Evolutionary conservation across 2,888 invertebrate genomes (phyloP).

Genomic region (Abrostola tripartita): DNA sequence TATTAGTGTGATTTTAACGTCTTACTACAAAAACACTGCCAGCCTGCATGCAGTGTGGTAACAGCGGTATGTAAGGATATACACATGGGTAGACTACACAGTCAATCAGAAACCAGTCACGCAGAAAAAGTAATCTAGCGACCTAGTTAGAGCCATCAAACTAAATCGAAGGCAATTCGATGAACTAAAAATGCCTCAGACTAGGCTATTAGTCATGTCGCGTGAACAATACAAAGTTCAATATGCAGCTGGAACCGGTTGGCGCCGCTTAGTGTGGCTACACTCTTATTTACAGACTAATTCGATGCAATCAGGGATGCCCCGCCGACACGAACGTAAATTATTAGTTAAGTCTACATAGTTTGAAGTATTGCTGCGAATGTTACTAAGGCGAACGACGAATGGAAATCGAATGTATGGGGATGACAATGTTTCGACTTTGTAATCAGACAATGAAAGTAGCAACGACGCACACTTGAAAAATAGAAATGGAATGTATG

Average conservation of each 20-base stretch:
- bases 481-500: too few relatives aligned
- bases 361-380: not conserved
- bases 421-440: too few relatives aligned
- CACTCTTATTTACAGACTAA: slow-evolving; percentile 58
- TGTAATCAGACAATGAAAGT: too few relatives aligned
- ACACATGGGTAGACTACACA: not conserved
- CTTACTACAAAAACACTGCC: too few relatives aligned
- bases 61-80: too few relatives aligned
- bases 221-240: slow-evolving; percentile 54
- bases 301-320: slow-evolving; percentile 55
- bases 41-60: too few relatives aligned
- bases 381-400: not conserved
- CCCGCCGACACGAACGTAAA: slow-evolving; percentile 10
- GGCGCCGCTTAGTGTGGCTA: slow-evolving; percentile 49
- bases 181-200: slow-evolving; percentile 12
- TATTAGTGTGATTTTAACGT: too few relatives aligned
- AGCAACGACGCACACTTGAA: too few relatives aligned
- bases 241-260: slow-evolving; percentile 49
- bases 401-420: too few relatives aligned
- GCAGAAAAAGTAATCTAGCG: not conserved
- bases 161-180: slow-evolving; percentile 16
- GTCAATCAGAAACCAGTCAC: not conserved
- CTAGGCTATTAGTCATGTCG: slow-evolving; percentile 36
- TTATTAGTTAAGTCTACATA: slow-evolving; percentile 10
- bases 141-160: slow-evolving; percentile 9